These are phyloP conservation scores for Hyles euphorbiae DNA, from an alignment of 1,140 invertebrate species.

Conservation along the genomic window DNA sequence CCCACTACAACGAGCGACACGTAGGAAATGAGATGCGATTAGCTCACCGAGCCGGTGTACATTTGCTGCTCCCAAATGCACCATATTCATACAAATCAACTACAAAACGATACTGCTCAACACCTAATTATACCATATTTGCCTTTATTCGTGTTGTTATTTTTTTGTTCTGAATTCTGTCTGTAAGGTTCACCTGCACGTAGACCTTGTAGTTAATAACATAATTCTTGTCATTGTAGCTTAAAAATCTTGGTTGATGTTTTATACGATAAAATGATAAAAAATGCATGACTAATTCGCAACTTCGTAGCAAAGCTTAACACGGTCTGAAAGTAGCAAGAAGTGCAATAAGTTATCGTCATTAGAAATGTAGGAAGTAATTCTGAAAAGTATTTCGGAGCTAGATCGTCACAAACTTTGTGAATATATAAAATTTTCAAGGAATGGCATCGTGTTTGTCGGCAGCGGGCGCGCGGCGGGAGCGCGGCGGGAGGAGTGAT, in stretches of 20 bases:
- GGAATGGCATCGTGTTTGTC: constrained; percentile 51
- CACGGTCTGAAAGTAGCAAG: constrained; percentile 8
- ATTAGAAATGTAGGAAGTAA: constrained; percentile 38
- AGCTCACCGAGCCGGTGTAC: constrained; percentile 29
- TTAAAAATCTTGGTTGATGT: too few relatives aligned
- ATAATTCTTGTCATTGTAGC: too few relatives aligned
- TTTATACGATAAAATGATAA: too few relatives aligned
- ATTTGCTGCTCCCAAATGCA: constrained; percentile 15
- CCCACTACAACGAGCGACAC: constrained; percentile 49
- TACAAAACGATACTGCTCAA: too few relatives aligned
- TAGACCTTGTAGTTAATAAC: constrained; percentile 25
- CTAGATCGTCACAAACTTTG: constrained; percentile 34
- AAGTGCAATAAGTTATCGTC: constrained; percentile 32
- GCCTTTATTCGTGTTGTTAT: too few relatives aligned
- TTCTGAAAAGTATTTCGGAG: constrained; percentile 46
- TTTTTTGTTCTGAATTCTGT: constrained; percentile 11
- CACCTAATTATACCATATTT: too few relatives aligned
- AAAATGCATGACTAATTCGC: too few relatives aligned
- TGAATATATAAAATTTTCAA: constrained; percentile 50
- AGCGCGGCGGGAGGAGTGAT: constrained; percentile 38
- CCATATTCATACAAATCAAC: neutral
- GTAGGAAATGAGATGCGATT: constrained; percentile 58
- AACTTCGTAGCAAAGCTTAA: too few relatives aligned
- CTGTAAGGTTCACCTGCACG: neutral
- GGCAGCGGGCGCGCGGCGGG: constrained; percentile 21